Base-by-base conservation (phyloP, 2,888 invertebrate species). In the Chaitophorus viminalis region DNA sequence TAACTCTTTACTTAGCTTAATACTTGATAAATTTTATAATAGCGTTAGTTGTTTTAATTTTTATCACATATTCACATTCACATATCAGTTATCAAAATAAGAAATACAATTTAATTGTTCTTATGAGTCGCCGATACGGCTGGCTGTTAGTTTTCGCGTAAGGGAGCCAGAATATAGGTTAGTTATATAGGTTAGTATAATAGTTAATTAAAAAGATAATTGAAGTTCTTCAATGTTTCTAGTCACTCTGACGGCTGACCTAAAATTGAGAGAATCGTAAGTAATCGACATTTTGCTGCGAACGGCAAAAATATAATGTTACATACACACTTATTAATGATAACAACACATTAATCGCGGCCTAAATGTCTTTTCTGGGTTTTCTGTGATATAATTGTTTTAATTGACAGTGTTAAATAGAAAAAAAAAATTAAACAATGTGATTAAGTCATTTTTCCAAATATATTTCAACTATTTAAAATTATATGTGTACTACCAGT, bases 401-500 rank as follows among this genome's bases (percentile, higher is more conserved):
- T 68, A 68, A 8, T 68, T 68, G 68, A 68, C 68, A 14, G 68
- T 68, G 8, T n/a, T 68, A 68, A 68, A 68, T 68, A 5, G 68
- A 68, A 68, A 68, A 68, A 14, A 68, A 68, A 68, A n/a, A 68
- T 68, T 6, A 68, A 21, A 68, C 68, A 29, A 21, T 68, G 68
- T 68, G 68, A 68, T 68, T 21, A 68, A 68, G 68, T 68, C 68
- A 68, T 68, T 68, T 68, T 68, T 68, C 68, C 68, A 29, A 68
- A 68, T 68, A 68, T n/a, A 68, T 68, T 68, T 68, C 8, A 68
- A 68, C 68, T 8, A 14, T 21, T 68, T 68, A 68, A 68, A 14
- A 68, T 21, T 68, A 6, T 68, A 68, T 68, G 68, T 29, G 68
- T 68, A 68, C 68, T 68, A 68, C 68, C 68, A 68, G 68, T 68